A percentile compares a stretch with the other conserved stretches of the same genome.
Conservation (phyloP, 2,113 vertebrate genomes). For the Philantomba maxwellii region DNA sequence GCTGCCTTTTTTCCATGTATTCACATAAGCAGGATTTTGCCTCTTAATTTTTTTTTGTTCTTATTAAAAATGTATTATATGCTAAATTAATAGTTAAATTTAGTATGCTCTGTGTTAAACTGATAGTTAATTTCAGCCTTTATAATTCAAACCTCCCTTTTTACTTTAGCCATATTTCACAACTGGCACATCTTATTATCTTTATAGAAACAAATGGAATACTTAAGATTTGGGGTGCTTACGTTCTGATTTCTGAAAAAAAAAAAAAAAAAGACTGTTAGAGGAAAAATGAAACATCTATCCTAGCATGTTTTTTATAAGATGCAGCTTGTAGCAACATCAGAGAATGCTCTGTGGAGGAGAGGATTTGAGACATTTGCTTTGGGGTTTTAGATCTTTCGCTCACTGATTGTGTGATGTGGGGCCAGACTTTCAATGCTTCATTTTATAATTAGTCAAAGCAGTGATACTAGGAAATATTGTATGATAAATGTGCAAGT, state of each 20-base stretch:
- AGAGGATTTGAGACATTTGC: neutral
- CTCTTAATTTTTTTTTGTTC: neutral
- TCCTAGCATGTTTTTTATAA: neutral
- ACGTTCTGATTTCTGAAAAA: neutral
- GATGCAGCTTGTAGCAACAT: neutral
- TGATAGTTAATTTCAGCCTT: neutral
- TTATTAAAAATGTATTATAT: neutral
- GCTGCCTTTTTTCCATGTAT: neutral
- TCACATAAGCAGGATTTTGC: neutral
- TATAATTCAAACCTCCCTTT: neutral
- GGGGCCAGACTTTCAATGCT: neutral
- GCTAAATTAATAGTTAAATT: neutral
- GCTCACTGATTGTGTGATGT: neutral
- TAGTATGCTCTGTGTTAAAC: neutral
- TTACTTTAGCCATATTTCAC: neutral
- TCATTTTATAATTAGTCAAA: neutral
- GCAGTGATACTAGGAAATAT: too few species aligned
- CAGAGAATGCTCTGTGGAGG: accelerated
- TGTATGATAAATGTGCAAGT: neutral
- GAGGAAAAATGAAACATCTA: neutral
- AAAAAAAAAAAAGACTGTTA: neutral
- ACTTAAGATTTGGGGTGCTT: neutral
- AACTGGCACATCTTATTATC: neutral
- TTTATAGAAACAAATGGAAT: neutral
- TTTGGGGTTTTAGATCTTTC: neutral